Base-by-base conservation (phyloP, 2,113 vertebrate species). In the Nannospalax galili region DNA sequence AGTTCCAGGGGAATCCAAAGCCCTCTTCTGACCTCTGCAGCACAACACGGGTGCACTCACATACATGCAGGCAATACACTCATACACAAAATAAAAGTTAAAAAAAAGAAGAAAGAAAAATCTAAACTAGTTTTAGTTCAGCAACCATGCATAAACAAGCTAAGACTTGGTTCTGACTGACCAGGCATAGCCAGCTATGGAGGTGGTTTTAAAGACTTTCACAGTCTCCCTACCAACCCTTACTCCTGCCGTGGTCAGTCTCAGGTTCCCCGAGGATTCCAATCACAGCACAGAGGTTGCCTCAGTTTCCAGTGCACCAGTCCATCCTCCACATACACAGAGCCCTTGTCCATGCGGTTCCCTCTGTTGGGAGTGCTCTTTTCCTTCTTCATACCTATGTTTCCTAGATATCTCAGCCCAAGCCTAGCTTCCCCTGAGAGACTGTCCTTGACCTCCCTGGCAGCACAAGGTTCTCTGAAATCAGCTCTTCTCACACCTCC, bases 171-270 rank as follows among this genome's bases (percentile, higher is more conserved):
- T 42, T n/a, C 10, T 42, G 40, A 40, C 69, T 1, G 3, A 11
- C 4, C 0, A 5, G 32, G 45, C 10, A 5, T 7, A 0, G n/a
- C 30, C 56, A 2, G 3, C 52, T 7, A 28, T 0, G 1, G 60
- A 7, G 1, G 48, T 48, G n/a, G 7, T 48, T 40, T 35, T 26
- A 28, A 35, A 15, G 28, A 15, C 22, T 20, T 4, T 1, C 0
- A 0, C 9, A 9, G 22, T 7, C 22, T 32, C 56, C 42, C 48
- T 3, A 14, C 35, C 8, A 19, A 15, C 17, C 30, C 12, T 58
- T 26, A 14, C 45, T 45, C 20, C 1, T 0, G 6, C 2, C 22
- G 56, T 56, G 26, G n/a, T 65, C 22, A 20, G 1, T 30, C 17
- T n/a, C 20, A 26, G 32, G 6, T 37, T 2, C 40, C 30, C 60